These are phyloP conservation scores for Drosophila obscura DNA, from an alignment of 1,140 invertebrate genomes.

Conservation along the genomic window DNA sequence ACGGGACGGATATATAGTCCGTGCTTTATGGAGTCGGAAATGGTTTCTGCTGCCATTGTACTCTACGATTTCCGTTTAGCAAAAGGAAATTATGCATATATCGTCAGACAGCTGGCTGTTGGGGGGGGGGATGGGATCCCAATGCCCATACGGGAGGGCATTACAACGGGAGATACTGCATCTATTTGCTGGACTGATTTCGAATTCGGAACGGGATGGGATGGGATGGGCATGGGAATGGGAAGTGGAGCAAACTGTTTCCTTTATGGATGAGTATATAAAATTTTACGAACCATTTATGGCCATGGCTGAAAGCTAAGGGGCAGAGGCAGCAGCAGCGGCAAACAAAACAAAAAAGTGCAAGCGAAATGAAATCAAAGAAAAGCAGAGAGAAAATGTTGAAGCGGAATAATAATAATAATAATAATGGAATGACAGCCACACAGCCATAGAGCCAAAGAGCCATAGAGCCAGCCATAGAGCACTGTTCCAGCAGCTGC, in stretches of 20 bases:
- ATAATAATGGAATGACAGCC: conserved; percentile 47
- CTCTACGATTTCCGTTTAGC: no score
- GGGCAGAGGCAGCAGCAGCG: no score
- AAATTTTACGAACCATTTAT: conserved; percentile 69
- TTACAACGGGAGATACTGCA: no score
- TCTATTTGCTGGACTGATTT: conserved; percentile 5
- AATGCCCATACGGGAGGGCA: no score
- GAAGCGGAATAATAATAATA: conserved; percentile 65
- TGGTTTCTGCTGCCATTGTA: no score
- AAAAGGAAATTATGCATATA: no score
- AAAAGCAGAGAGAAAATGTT: conserved; percentile 58
- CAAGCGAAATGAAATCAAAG: conserved; percentile 43
- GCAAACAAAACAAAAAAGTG: not conserved
- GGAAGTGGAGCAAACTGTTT: conserved; percentile 54
- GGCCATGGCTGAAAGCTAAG: conserved; percentile 29
- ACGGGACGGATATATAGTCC: no score
- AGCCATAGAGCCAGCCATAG: no score
- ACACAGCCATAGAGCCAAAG: not conserved
- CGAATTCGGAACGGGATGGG: not conserved
- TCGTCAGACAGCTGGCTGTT: no score
- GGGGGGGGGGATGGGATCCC: no score
- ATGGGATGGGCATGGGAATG: not conserved
- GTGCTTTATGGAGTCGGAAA: no score
- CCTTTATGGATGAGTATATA: conserved; percentile 61
- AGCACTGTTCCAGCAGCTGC: conserved; percentile 8